phyloP scores from a whole-genome alignment of 1,140 invertebrate genomes.

The Diachasmimorpha longicaudata region DNA sequence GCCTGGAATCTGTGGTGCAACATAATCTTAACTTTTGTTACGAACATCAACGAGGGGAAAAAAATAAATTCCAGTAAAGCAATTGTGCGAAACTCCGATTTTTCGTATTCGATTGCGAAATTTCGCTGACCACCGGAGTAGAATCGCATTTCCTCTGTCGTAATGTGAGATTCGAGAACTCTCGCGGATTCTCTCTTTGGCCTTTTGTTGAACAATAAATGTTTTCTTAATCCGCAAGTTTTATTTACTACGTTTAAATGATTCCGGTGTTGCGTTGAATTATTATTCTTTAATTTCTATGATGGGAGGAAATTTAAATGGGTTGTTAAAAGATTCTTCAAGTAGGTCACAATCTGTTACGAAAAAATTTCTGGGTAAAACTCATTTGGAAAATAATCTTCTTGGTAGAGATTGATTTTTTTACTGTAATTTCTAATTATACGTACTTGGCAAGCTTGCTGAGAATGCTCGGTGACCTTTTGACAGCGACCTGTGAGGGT shows the following conservation, averaged over 20 bases:
- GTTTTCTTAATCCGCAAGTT: background rate
- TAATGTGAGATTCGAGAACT: background rate
- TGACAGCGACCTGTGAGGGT: constrained; percentile 70
- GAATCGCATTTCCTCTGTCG: constrained; percentile 17
- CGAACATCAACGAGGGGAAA: constrained; percentile 8
- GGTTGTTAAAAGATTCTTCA: too few species aligned
- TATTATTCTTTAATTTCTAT: too few species aligned
- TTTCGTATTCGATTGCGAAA: background rate
- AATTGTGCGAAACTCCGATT: background rate
- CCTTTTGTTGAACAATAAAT: background rate
- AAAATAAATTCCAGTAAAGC: constrained; percentile 23
- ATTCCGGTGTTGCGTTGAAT: background rate
- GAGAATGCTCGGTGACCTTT: constrained; percentile 77
- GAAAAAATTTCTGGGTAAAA: too few species aligned
- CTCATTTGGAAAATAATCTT: too few species aligned
- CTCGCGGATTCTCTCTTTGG: background rate
- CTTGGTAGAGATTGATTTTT: too few species aligned
- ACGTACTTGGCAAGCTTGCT: constrained; percentile 81
- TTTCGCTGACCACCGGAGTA: background rate
- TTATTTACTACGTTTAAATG: too few species aligned
- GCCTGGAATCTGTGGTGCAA: constrained; percentile 72
- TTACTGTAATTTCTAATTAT: constrained; percentile 9
- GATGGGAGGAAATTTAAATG: too few species aligned
- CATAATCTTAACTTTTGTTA: constrained; percentile 17
- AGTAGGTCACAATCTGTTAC: too few species aligned